A percentile compares a stretch with the other conserved stretches of the same genome.
phyloP scores from a whole-genome alignment of 2,888 invertebrate genomes.

The Stomorhina lunata region DNA sequence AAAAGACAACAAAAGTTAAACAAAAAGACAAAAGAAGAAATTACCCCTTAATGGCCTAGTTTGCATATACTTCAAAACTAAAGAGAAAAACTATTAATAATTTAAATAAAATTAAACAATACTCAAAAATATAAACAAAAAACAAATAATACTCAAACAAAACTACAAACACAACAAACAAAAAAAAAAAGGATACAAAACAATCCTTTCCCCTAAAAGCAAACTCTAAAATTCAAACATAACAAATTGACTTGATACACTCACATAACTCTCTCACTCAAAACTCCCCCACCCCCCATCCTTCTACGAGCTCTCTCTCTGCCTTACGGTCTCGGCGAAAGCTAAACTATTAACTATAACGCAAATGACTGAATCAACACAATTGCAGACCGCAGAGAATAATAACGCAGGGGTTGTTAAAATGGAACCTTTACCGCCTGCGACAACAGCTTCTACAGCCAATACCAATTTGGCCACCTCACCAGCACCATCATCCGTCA shows the following conservation, averaged over 20 bases:
- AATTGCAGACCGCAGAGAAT: slow-evolving; percentile 80
- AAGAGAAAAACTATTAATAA: slow-evolving; percentile 51
- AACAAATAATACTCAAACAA: not conserved
- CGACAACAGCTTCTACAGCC: slow-evolving; percentile 80
- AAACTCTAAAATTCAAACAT: too few species aligned
- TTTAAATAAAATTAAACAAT: slow-evolving; percentile 25
- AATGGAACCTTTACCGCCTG: slow-evolving; percentile 80
- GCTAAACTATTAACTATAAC: slow-evolving; percentile 45
- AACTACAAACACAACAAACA: not conserved
- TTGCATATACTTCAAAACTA: slow-evolving; percentile 55
- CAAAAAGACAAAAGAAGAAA: slow-evolving; percentile 9
- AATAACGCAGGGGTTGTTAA: slow-evolving; percentile 80
- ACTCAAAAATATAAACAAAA: slow-evolving; percentile 19
- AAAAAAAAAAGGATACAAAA: not conserved
- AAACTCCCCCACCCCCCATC: too few species aligned
- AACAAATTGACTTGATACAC: too few species aligned
- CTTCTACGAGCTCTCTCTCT: too few species aligned
- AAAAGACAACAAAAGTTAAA: not conserved
- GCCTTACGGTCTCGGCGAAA: too few species aligned
- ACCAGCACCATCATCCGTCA: slow-evolving; percentile 63
- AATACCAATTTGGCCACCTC: slow-evolving; percentile 60
- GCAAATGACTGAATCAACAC: slow-evolving; percentile 80
- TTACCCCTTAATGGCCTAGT: slow-evolving; percentile 49
- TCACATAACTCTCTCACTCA: too few species aligned
- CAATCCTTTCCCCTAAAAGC: too few species aligned